Conservation (phyloP, 2,888 invertebrate genomes). For the Scelioninae gen. 1 region DNA sequence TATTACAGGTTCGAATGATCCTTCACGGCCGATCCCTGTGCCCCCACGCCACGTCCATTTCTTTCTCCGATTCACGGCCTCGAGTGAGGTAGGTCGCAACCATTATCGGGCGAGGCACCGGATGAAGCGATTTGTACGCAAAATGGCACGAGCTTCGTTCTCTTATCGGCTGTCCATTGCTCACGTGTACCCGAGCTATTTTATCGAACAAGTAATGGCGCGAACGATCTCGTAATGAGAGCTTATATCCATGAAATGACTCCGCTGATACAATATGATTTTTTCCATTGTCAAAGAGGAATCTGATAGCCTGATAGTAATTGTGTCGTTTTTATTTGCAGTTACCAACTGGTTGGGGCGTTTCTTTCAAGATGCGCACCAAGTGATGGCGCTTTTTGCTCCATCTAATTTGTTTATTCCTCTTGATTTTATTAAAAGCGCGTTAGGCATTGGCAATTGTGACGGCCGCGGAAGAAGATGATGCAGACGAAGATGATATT, state of each 20-base stretch:
- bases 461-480: too few relatives aligned
- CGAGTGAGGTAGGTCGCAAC: conserved; percentile 49
- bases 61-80: conserved; percentile 50
- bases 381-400: conserved; percentile 13
- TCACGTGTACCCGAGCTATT: conserved; percentile 57
- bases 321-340: conserved; percentile 42
- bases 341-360: conserved; percentile 40
- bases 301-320: conserved; percentile 43
- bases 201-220: conserved; percentile 66
- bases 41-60: conserved; percentile 14
- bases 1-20: conserved; percentile 57
- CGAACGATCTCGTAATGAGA: conserved; percentile 69
- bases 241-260: conserved; percentile 66
- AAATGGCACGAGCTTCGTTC: conserved; percentile 68
- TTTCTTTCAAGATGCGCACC: too few relatives aligned
- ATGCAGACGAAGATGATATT: too few relatives aligned
- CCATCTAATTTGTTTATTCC: conserved; percentile 41
- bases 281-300: conserved; percentile 38
- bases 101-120: conserved; percentile 64
- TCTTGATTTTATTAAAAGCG: conserved; percentile 43
- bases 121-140: conserved; percentile 70
- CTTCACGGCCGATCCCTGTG: conserved; percentile 29
- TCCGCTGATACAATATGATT: conserved; percentile 55
- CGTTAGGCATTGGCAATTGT: conserved; percentile 15
- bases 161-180: conserved; percentile 66